Evolutionary conservation across 2,797 vertebrate genomes (phyloP).

Genomic region (Nannoperca obscura): DNA sequence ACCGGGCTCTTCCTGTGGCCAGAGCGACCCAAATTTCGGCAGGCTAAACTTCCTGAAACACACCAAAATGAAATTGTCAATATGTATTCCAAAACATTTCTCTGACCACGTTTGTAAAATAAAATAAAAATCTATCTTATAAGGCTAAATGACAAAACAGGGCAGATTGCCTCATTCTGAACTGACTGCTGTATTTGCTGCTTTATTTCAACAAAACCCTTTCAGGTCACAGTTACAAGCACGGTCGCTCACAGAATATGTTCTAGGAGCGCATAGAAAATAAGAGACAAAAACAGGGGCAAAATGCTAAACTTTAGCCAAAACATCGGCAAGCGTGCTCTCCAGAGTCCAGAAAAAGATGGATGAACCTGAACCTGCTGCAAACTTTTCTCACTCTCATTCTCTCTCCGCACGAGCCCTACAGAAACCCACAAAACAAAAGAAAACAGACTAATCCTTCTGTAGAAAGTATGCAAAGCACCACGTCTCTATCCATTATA

Average conservation of each 20-base stretch:
- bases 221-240: conserved; percentile 22
- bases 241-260: conserved; percentile 8
- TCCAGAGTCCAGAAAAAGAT: conserved; percentile 15
- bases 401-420: conserved; percentile 31
- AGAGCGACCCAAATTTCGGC: conserved; percentile 88
- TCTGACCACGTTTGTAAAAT: background rate
- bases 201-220: conserved; percentile 28
- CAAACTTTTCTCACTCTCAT: conserved; percentile 10
- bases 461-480: background rate
- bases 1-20: conserved; percentile 89
- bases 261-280: conserved; percentile 14
- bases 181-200: background rate
- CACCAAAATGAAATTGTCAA: conserved; percentile 38
- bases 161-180: background rate
- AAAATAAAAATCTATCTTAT: background rate
- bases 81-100: conserved; percentile 1
- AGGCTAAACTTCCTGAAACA: conserved; percentile 89
- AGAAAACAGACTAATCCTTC: background rate
- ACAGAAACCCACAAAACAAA: conserved; percentile 26
- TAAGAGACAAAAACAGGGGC: conserved; percentile 13
- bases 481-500: too few species aligned
- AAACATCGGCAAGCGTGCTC: background rate
- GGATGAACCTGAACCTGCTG: conserved; percentile 14
- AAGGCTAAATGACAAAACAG: conserved; percentile 5
- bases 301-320: conserved; percentile 14